phyloP scores from a whole-genome alignment of 2,113 vertebrate species.

The Lontra canadensis region DNA sequence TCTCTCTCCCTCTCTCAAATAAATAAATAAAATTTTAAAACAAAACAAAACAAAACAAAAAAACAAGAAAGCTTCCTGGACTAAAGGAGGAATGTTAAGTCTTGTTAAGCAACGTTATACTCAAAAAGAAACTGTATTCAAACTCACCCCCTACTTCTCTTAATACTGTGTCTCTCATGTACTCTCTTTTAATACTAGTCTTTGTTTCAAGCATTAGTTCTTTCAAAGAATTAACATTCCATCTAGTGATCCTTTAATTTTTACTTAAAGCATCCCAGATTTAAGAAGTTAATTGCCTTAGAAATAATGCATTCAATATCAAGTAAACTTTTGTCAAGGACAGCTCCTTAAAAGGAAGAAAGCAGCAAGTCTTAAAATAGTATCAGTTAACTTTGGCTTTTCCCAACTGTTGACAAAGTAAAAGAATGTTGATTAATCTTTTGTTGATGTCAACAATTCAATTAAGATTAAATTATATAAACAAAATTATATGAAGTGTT shows the following conservation, averaged over 20 bases:
- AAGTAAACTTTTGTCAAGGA: not conserved
- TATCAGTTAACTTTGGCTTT: not conserved
- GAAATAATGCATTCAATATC: not conserved
- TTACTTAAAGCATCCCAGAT: not conserved
- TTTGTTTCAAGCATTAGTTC: not conserved
- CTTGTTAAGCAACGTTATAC: not conserved
- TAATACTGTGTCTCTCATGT: not conserved
- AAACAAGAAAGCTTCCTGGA: not conserved
- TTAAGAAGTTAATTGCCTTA: conserved; percentile 19
- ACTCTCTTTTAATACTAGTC: not conserved
- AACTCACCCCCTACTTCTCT: not conserved
- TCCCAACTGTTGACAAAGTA: conserved; percentile 31
- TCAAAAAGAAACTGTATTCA: not conserved
- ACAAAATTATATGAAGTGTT: not conserved
- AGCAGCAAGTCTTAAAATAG: conserved; percentile 27
- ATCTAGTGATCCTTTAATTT: not conserved
- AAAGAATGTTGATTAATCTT: not conserved
- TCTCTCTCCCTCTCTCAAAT: not conserved
- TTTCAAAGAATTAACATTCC: not conserved
- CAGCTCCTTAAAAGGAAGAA: conserved; percentile 51
- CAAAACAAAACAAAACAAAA: not conserved
- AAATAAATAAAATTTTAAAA: not conserved
- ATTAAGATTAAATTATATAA: not conserved
- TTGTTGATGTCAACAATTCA: conserved; percentile 2
- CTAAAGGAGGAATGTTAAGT: not conserved